phyloP scores from a whole-genome alignment of 2,888 invertebrate species.

The Sarcophaga rosellei region DNA sequence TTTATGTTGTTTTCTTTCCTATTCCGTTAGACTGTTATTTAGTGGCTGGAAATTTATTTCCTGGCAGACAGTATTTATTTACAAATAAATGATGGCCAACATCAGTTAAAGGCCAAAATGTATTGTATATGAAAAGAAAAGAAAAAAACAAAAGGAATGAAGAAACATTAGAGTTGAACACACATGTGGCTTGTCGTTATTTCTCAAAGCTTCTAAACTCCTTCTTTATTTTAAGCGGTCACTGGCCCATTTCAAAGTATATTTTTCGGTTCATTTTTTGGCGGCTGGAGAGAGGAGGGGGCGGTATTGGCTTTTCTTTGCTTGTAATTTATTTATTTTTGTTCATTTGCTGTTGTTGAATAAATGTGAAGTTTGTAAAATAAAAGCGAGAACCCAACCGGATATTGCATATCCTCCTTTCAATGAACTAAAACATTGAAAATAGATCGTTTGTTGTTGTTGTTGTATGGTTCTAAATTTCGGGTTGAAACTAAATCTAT shows the following conservation, averaged over 20 bases:
- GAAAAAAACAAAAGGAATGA: not conserved
- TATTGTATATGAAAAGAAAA: not conserved
- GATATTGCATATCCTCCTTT: slow-evolving; percentile 69
- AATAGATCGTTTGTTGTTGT: slow-evolving; percentile 58
- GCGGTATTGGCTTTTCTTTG: slow-evolving; percentile 57
- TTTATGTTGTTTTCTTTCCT: not conserved
- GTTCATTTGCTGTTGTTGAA: slow-evolving; percentile 44
- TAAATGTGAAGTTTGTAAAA: slow-evolving; percentile 12
- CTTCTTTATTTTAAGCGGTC: slow-evolving; percentile 15
- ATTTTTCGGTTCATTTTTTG: not conserved
- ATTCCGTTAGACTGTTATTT: slow-evolving; percentile 35
- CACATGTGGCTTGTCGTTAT: slow-evolving; percentile 33
- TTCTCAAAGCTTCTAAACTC: not conserved
- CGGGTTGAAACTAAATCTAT: not conserved
- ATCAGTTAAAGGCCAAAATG: slow-evolving; percentile 51
- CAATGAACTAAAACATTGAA: slow-evolving; percentile 67
- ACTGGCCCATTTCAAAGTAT: not conserved
- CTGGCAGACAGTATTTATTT: slow-evolving; percentile 66
- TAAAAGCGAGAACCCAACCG: slow-evolving; percentile 41
- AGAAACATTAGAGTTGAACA: not conserved
- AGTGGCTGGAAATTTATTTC: slow-evolving; percentile 57
- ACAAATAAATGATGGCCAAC: slow-evolving; percentile 65
- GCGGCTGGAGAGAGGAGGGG: no score
- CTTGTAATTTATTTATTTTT: slow-evolving; percentile 36
- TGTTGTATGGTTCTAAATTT: slow-evolving; percentile 11